Base-by-base conservation (phyloP, 2,888 invertebrate species). In the Heteropelma amictum region DNA sequence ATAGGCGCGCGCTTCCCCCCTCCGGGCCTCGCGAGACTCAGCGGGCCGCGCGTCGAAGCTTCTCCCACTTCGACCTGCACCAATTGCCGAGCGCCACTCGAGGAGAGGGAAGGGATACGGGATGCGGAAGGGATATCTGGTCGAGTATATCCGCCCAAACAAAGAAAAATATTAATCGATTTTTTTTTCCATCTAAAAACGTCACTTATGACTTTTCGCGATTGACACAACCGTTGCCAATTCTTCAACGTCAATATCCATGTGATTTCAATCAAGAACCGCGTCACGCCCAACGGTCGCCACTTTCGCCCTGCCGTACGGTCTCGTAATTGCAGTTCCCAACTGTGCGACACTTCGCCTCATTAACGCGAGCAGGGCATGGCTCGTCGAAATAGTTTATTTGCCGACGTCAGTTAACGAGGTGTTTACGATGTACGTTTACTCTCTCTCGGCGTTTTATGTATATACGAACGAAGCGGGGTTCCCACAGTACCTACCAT, bases 341-440 rank as follows among this genome's bases (percentile, higher is more conserved):
- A 54, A 21, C 54, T 54, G 54, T 30, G 17, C 23, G 47, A 23
- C 10, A 42, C 42, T 60, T 28, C 17, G 49, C 12, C 68, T 73
- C 63, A 68, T 73, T 73, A 73, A 63, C 61, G 56, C 63, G 26
- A 33, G 28, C 19, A 26, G 6, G 8, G 33, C 21, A 14, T 21
- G 26, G 17, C 51, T 71, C 23, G 33, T 26, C 58, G 56, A 63
- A 73, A 64, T 45, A 58, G 68, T 73, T 73, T 69, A 73, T 73
- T 69, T 58, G 47, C 42, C 51, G 38, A 73, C 51, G 63, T 51
- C 56, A 28, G 73, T 73, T 73, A 73, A 73, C 68, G 69, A 73
- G 68, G 63, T 69, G 68, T 64, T 69, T 73, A 73, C 69, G 73
- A 73, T 63, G 69, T 64, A 58, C 73, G 58, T 69, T 73, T 69